A percentile compares a stretch with the other conserved stretches of the same genome.
phyloP scores from a whole-genome alignment of 2,797 vertebrate species.

The Chelon labrosus region DNA sequence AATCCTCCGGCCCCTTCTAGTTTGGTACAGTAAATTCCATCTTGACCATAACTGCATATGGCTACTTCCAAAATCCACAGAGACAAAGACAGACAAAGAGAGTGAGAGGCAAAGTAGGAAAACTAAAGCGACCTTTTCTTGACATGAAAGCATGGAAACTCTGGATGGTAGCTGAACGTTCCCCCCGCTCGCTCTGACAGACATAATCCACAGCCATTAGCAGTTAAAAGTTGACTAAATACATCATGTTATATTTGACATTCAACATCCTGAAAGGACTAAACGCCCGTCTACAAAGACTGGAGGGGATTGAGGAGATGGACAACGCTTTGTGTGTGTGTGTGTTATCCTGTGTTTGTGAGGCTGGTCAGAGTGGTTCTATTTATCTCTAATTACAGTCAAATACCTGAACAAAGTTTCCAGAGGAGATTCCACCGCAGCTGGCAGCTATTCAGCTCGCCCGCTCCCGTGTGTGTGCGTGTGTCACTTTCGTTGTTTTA shows the following conservation, averaged over 20 bases:
- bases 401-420: slow-evolving; percentile 67
- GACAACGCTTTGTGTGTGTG: slow-evolving; percentile 56
- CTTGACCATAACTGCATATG: neutral
- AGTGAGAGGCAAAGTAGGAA: neutral
- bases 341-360: slow-evolving; percentile 31
- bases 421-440: slow-evolving; percentile 59
- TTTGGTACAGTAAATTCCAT: slow-evolving; percentile 1
- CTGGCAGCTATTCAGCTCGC: slow-evolving; percentile 69
- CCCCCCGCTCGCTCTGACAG: slow-evolving; percentile 47
- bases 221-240: slow-evolving; percentile 51
- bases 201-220: slow-evolving; percentile 63
- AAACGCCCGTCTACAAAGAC: slow-evolving; percentile 44
- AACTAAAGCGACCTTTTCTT: slow-evolving; percentile 13
- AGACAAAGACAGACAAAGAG: slow-evolving; percentile 4
- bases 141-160: slow-evolving; percentile 49
- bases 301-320: slow-evolving; percentile 38
- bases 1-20: neutral
- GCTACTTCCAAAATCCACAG: slow-evolving; percentile 24
- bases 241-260: slow-evolving; percentile 55
- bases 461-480: slow-evolving; percentile 17
- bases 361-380: slow-evolving; percentile 52
- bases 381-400: slow-evolving; percentile 76
- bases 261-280: slow-evolving; percentile 51
- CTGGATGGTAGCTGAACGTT: slow-evolving; percentile 32
- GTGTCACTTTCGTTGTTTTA: slow-evolving; percentile 45